Base-by-base conservation (phyloP, 2,113 vertebrate species). In the Brevimyrus niger region DNA sequence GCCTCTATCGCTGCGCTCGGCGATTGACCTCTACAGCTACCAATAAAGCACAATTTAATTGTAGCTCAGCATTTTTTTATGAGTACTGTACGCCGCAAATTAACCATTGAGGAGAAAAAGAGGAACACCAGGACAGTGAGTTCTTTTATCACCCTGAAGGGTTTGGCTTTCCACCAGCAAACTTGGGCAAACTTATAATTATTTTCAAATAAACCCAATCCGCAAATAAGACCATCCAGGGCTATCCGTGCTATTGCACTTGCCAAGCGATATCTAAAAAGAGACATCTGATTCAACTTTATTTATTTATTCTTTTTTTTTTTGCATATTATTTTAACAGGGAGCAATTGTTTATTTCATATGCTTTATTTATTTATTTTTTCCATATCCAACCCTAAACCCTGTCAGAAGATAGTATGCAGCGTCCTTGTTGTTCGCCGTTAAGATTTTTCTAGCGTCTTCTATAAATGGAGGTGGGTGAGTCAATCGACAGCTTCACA, bases 21-120 rank as follows among this genome's bases (percentile, higher is more conserved):
- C 90, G 53, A 47, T 44, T 94, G 93, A 94, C 94, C 93, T 94
- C 94, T 91, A 50, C 87, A 94, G 92, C 92, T 92, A 85, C 83
- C 93, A 92, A 93, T 95, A 92, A 92, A 91, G 89, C 91, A 91
- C 88, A 92, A 91, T 94, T 94, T 95, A 95, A 95, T 94, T 94
- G 94, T 92, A 94, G 93, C 94, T 94, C 94, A 95, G 92, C 93
- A 94, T 92, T 94, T 94, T 95, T 90, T 89, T 92, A 88, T 82
- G 91, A 91, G 91, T 91, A 93, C 93, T 21, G 89, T 90, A 88
- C 92, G 91, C 93, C 90, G 91, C 86, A 92, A 94, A 92, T 94
- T 93, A 94, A 89, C 88, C 76, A 51, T 51, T 83, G 93, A 94
- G 90, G 86, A 91, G 91, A 89, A 80, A 55, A 89, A 46, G 35